These are phyloP conservation scores for Sebastes matsubarae DNA, from an alignment of 2,797 vertebrate genomes.

Conservation along the genomic window DNA sequence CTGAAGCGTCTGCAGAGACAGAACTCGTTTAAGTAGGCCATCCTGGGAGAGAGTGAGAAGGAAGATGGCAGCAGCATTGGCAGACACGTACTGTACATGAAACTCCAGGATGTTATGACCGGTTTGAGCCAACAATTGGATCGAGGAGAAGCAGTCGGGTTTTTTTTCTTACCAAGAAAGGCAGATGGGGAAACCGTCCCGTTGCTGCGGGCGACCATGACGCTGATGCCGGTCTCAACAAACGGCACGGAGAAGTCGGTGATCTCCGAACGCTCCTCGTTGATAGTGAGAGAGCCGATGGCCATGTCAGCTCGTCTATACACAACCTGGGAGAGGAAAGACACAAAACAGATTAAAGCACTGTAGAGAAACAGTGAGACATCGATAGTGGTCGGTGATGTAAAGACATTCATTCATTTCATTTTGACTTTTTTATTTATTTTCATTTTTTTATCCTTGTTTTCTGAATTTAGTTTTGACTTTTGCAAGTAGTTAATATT, in stretches of 20 bases:
- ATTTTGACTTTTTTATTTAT: no score
- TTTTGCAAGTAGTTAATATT: no score
- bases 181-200: constrained; percentile 97
- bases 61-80: constrained; percentile 7
- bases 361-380: not conserved
- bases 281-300: constrained; percentile 98
- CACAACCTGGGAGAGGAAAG: constrained; percentile 85
- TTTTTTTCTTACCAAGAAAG: constrained; percentile 89
- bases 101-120: not conserved
- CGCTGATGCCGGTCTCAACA: constrained; percentile 97
- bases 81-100: not conserved
- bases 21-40: constrained; percentile 71
- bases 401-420: not conserved
- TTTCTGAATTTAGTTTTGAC: no score
- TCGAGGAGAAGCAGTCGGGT: not conserved
- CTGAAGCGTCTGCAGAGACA: constrained; percentile 57
- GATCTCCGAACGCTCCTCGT: constrained; percentile 96
- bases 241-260: constrained; percentile 98
- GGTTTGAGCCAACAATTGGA: not conserved
- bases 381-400: not conserved
- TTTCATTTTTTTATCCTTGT: accelerated
- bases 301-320: constrained; percentile 98
- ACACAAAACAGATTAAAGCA: not conserved
- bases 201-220: constrained; percentile 97
- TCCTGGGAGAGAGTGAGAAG: constrained; percentile 16